Evolutionary conservation across 2,797 vertebrate genomes (phyloP).

Genomic region (Sciaenops ocellatus): DNA sequence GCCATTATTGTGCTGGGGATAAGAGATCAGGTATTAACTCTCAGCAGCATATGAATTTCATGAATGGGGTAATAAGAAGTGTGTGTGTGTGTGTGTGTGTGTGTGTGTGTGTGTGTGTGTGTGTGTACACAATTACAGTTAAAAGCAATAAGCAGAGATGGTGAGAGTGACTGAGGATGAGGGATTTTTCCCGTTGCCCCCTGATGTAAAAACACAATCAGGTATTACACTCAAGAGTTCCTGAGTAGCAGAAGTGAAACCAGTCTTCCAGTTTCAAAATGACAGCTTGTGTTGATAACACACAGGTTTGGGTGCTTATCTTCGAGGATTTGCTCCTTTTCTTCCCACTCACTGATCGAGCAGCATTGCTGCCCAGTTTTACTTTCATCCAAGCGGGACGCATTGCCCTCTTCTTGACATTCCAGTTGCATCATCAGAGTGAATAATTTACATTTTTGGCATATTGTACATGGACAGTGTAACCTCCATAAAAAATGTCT

Average conservation of each 20-base stretch:
- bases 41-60: background rate
- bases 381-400: too few species aligned
- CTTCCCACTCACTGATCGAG: background rate
- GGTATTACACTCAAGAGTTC: too few species aligned
- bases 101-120: too few species aligned
- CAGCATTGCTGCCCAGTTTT: background rate
- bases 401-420: too few species aligned
- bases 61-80: background rate
- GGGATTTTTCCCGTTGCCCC: too few species aligned
- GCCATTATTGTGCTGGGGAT: constrained; percentile 30
- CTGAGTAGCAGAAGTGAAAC: background rate
- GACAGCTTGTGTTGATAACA: background rate
- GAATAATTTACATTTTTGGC: background rate
- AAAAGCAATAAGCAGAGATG: background rate
- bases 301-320: background rate
- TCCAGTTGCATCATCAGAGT: background rate
- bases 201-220: too few species aligned
- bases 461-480: background rate
- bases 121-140: background rate
- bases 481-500: background rate
- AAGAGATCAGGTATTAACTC: constrained; percentile 19
- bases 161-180: too few species aligned
- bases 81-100: background rate
- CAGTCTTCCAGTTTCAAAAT: background rate
- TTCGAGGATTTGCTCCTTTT: background rate